Conservation (phyloP, 2,888 invertebrate genomes). For the Thecocarcelia acutangulata region DNA sequence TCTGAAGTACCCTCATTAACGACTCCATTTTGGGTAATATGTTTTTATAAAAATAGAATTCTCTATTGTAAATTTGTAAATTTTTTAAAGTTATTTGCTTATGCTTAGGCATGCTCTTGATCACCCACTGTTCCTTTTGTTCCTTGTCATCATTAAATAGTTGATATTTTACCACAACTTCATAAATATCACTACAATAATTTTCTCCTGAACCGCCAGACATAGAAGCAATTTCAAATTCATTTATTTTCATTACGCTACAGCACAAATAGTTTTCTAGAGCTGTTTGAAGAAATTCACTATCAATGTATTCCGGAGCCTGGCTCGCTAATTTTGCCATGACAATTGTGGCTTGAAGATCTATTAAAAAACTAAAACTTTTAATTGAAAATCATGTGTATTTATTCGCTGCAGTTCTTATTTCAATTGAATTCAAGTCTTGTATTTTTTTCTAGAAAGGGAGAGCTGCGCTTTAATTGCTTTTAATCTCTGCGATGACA, state of each 20-base stretch:
- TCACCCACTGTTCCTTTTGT: conserved; percentile 72
- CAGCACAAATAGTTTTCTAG: conserved; percentile 77
- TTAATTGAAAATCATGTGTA: conserved; percentile 16
- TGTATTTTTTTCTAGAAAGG: conserved; percentile 4
- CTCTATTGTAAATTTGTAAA: conserved; percentile 81
- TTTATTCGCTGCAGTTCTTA: conserved; percentile 36
- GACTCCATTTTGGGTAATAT: conserved; percentile 81
- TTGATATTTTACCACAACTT: conserved; percentile 74
- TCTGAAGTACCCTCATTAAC: conserved; percentile 77
- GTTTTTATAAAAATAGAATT: conserved; percentile 80
- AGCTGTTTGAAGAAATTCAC: conserved; percentile 74
- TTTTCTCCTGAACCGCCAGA: conserved; percentile 78
- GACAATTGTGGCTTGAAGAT: not conserved
- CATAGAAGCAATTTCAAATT: conserved; percentile 73
- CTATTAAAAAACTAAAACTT: conserved; percentile 36
- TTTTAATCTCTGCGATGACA: conserved; percentile 45
- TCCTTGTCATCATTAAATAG: conserved; percentile 61
- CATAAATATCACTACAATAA: conserved; percentile 80
- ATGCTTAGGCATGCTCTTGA: conserved; percentile 78
- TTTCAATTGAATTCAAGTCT: conserved; percentile 25
- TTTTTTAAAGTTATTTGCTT: conserved; percentile 81
- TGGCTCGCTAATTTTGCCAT: conserved; percentile 34
- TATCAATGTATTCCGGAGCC: conserved; percentile 65
- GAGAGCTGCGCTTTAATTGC: conserved; percentile 33
- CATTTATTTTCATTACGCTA: conserved; percentile 73